These are phyloP conservation scores for Aurelia sp. DNA, from an alignment of 30 jellyfish, hydroid and myxozoan species.

Conservation along the genomic window DNA sequence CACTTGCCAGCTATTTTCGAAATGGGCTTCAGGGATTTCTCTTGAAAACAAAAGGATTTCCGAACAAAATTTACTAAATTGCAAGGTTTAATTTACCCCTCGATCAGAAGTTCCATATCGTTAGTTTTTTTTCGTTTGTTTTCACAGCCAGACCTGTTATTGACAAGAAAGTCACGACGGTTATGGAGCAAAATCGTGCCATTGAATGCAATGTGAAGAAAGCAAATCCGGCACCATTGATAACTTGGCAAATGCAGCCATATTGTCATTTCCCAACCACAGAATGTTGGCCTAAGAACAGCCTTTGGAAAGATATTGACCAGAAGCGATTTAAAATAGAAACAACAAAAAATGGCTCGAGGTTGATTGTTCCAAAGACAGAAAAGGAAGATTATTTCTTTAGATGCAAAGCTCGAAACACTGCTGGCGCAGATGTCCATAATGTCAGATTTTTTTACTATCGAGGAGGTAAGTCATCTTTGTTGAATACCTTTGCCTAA, in stretches of 20 bases:
- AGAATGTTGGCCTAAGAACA: slow-evolving; percentile 39
- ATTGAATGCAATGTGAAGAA: slow-evolving; percentile 32
- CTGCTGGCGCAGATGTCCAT: slow-evolving; percentile 37
- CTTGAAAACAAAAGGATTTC: too few species aligned
- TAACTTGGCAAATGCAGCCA: slow-evolving; percentile 69
- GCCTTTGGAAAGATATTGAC: slow-evolving; percentile 36
- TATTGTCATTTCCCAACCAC: slow-evolving; percentile 5
- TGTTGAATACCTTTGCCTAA: background rate
- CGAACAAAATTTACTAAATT: too few species aligned
- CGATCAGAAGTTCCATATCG: too few species aligned
- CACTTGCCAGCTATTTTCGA: too few species aligned
- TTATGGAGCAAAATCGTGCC: slow-evolving; percentile 20
- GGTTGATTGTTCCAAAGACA: background rate
- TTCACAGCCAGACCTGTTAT: slow-evolving; percentile 40
- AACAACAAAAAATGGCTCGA: slow-evolving; percentile 8
- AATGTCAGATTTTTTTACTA: slow-evolving; percentile 24
- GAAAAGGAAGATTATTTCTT: slow-evolving; percentile 45
- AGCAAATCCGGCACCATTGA: slow-evolving; percentile 50
- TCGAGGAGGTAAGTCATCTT: slow-evolving; percentile 35
- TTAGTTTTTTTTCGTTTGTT: too few species aligned
- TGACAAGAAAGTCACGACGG: slow-evolving; percentile 15
- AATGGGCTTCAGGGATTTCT: too few species aligned
- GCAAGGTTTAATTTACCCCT: too few species aligned
- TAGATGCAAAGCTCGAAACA: slow-evolving; percentile 54
- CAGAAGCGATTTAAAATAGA: background rate